phyloP scores from a whole-genome alignment of 2,797 vertebrate genomes.

The Heteromormyrus szaboi region DNA sequence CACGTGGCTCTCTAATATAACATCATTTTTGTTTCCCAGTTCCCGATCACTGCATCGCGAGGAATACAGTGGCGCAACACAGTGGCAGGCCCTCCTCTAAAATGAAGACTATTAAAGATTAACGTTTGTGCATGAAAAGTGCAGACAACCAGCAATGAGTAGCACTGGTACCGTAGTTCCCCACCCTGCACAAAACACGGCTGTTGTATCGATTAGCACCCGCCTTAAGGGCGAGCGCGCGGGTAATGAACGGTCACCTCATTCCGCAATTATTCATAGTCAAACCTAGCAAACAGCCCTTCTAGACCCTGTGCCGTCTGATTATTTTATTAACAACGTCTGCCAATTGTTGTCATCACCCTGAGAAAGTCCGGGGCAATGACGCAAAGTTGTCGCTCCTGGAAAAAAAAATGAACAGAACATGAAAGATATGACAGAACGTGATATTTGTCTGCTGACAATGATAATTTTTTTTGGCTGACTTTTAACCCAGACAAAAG shows the following conservation, averaged over 20 bases:
- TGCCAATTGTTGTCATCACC: neutral
- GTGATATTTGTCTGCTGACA: neutral
- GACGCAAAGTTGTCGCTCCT: neutral
- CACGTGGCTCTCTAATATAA: neutral
- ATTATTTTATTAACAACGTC: neutral
- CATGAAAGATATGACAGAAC: neutral
- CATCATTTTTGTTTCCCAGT: neutral
- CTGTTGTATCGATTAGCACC: neutral
- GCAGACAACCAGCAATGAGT: neutral
- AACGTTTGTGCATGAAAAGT: neutral
- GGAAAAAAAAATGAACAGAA: neutral
- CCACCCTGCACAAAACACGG: neutral
- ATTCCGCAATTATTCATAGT: neutral
- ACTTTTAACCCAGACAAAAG: conserved; percentile 26
- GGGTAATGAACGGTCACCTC: neutral
- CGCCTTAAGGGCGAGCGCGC: neutral
- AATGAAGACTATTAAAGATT: neutral
- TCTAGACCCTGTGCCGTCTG: neutral
- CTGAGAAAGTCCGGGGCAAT: neutral
- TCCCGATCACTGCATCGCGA: neutral
- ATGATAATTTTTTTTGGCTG: neutral
- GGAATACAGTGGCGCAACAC: neutral
- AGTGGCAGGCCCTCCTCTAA: neutral
- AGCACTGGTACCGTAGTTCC: neutral
- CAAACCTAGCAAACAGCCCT: neutral